Percentiles rank a stretch among this genome's conserved stretches.
Conservation (phyloP, 1,140 invertebrate species). For the Matsumurasca onukii region DNA sequence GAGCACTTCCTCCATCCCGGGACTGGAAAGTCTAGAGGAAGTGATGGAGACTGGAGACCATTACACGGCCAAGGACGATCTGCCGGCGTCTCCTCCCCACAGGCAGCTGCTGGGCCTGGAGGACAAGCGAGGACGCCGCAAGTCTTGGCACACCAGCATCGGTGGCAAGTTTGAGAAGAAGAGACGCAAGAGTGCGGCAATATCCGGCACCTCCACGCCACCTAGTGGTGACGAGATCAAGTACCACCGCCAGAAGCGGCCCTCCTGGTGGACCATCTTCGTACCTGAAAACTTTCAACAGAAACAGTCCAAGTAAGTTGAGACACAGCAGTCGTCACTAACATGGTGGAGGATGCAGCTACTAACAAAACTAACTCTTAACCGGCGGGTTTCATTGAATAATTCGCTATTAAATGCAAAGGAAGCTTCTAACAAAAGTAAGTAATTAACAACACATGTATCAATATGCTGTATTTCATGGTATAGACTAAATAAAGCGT, state of each 20-base stretch:
- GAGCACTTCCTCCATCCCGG: constrained; percentile 49
- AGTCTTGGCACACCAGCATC: constrained; percentile 66
- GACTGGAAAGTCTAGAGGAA: constrained; percentile 48
- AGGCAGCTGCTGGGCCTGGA: constrained; percentile 17
- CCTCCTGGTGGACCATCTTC: constrained; percentile 85
- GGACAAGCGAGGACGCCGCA: constrained; percentile 50
- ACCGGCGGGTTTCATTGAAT: too few species aligned
- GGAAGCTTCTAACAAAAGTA: too few species aligned
- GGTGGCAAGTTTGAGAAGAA: constrained; percentile 62
- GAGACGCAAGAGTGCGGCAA: constrained; percentile 61
- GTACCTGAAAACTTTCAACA: constrained; percentile 63
- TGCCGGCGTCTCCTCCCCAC: constrained; percentile 1
- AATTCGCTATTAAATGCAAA: too few species aligned
- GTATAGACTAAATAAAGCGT: too few species aligned
- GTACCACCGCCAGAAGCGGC: constrained; percentile 67
- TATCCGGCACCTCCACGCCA: constrained; percentile 43
- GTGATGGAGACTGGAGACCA: constrained; percentile 20
- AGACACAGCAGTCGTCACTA: too few species aligned
- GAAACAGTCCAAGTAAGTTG: constrained; percentile 22
- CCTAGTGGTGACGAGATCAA: constrained; percentile 45
- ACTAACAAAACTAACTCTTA: too few species aligned
- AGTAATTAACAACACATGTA: too few species aligned
- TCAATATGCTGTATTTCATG: too few species aligned
- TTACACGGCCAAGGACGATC: constrained; percentile 17
- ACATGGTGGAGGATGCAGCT: too few species aligned